Conservation (phyloP, 2,888 invertebrate species). For the Torymus texanus region DNA sequence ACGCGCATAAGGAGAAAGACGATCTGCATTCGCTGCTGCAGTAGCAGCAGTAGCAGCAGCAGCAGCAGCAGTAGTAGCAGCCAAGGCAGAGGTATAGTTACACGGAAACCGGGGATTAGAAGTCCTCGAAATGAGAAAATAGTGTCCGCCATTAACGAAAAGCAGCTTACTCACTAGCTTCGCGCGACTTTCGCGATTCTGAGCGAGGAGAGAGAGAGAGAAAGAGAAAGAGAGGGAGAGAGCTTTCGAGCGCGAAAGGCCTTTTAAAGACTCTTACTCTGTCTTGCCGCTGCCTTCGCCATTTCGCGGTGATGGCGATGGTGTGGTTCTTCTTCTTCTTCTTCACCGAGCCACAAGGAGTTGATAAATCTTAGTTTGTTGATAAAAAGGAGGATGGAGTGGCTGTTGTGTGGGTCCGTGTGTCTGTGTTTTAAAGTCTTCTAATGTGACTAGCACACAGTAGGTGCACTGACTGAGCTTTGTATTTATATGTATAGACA, state of each 20-base stretch:
- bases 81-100: conserved; percentile 18
- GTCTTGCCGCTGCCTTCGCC: too few species aligned
- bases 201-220: conserved; percentile 32
- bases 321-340: too few species aligned
- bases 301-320: too few species aligned
- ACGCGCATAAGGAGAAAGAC: conserved; percentile 43
- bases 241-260: conserved; percentile 8
- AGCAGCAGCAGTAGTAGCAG: neutral
- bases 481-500: too few species aligned
- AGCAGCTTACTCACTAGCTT: conserved; percentile 49
- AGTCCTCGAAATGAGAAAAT: conserved; percentile 55
- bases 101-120: conserved; percentile 52
- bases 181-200: conserved; percentile 30
- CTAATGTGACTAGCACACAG: too few species aligned
- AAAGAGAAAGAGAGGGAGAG: neutral
- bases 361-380: conserved; percentile 19
- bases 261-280: conserved; percentile 10
- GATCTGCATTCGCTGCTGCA: conserved; percentile 33
- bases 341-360: neutral
- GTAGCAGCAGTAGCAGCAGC: neutral
- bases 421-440: too few species aligned
- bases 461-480: too few species aligned
- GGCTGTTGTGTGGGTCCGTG: too few species aligned
- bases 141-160: conserved; percentile 54
- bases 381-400: neutral